Evolutionary conservation across 2,797 vertebrate species (phyloP).

Genomic region (Phrynocephalus vlangalii): DNA sequence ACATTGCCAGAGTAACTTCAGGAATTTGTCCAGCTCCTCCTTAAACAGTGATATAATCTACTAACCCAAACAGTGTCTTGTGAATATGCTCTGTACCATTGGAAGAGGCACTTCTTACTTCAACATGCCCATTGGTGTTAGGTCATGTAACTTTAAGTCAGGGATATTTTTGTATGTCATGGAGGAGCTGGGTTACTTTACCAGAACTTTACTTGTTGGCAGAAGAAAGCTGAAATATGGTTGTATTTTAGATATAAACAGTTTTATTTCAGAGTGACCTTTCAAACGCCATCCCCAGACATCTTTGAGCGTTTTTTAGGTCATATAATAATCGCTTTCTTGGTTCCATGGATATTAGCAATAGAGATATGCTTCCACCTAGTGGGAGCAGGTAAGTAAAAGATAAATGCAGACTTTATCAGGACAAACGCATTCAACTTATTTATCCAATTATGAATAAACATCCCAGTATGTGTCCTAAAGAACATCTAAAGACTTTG

Average conservation of each 20-base stretch:
- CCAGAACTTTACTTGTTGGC: neutral
- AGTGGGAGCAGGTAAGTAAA: slow-evolving; percentile 21
- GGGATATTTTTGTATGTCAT: neutral
- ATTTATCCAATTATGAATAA: too few species aligned
- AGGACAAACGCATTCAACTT: too few species aligned
- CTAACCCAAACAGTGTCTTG: neutral
- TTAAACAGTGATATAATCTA: neutral
- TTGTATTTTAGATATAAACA: too few species aligned
- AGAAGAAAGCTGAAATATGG: too few species aligned
- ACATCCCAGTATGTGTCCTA: too few species aligned
- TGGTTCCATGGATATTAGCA: neutral
- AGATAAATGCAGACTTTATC: neutral
- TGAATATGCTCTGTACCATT: neutral
- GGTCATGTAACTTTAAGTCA: neutral
- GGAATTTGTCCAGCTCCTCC: neutral
- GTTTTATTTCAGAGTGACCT: too few species aligned
- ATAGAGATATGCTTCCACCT: slow-evolving; percentile 60
- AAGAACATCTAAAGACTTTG: too few species aligned
- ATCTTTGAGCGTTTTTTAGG: too few species aligned
- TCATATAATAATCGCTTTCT: neutral
- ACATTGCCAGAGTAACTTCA: neutral
- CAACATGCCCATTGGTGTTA: neutral
- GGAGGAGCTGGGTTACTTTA: neutral
- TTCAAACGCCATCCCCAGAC: too few species aligned
- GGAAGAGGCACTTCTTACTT: neutral